phyloP scores from a whole-genome alignment of 2,888 invertebrate species.

The Xestoiulus laeticollis region DNA sequence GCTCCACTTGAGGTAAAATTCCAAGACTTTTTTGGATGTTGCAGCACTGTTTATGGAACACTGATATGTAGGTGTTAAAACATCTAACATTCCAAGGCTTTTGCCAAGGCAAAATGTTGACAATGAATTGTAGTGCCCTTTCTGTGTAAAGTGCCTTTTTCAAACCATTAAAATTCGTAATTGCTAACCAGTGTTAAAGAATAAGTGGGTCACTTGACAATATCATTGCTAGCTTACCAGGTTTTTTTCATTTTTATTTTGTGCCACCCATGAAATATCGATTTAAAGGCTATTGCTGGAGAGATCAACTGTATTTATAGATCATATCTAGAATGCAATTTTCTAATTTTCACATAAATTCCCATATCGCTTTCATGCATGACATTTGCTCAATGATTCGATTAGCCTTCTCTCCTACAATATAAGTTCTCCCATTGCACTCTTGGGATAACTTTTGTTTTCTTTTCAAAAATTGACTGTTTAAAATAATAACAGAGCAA shows the following conservation, averaged over 20 bases:
- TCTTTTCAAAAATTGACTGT: background rate
- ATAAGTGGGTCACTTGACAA: background rate
- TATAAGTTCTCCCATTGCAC: background rate
- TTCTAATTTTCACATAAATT: background rate
- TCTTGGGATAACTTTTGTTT: background rate
- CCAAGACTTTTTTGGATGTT: background rate
- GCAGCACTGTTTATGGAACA: background rate
- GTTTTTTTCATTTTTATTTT: too few relatives aligned
- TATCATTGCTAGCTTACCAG: too few relatives aligned
- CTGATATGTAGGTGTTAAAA: background rate
- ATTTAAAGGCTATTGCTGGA: background rate
- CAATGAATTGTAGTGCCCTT: background rate
- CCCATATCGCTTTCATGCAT: background rate
- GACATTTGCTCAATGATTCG: background rate
- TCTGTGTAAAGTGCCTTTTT: too few relatives aligned
- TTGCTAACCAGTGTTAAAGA: background rate
- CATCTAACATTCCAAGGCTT: background rate
- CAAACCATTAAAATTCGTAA: background rate
- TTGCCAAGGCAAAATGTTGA: background rate
- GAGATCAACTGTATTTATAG: background rate
- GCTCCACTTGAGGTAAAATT: background rate
- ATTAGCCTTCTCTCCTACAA: background rate
- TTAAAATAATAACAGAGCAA: background rate
- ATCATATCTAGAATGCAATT: background rate
- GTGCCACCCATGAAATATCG: background rate